Base-by-base conservation (phyloP, 2,888 invertebrate genomes). In the Lycophotia porphyrea region DNA sequence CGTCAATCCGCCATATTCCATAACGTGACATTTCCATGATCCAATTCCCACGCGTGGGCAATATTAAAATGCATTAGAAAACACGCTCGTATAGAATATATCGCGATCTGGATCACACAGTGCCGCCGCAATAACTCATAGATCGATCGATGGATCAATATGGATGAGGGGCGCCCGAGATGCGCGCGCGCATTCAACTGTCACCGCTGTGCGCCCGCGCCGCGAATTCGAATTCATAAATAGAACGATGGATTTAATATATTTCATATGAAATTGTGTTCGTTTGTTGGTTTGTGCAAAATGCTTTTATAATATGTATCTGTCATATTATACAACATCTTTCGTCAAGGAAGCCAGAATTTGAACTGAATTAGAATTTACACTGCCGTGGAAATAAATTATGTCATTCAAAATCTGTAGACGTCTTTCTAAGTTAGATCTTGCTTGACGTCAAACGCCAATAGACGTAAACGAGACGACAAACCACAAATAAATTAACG, bases 111-210 rank as follows among this genome's bases (percentile, higher is more conserved):
- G 93, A 93, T 93, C 93, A 91, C 88, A 90, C 80, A 86, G 87
- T 84, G 86, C 91, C 90, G 90, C 80, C 84, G 90, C 89, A 88
- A 92, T 92, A 91, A 89, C 86, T 94, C 93, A 93, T 93, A 91
- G 91, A 91, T 86, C 83, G 88, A 88, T 86, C 87, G 88, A 85
- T 83, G 93, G 94, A 94, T 95, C 94, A 94, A 94, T 95, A 95
- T 95, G 93, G 93, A 95, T 94, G 88, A 88, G 86, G 74, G 87
- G 87, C 85, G 85, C 85, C 86, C 87, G 82, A 82, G 83, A 83
- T 87, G 87, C 90, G 91, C 90, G 89, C 77, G 91, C 88, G 93
- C 94, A 95, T 95, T 95, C 95, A 95, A 90, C 93, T 94, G 95
- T 95, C 95, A 94, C 87, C 86, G 85, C 84, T 69, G 82, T 82